Conservation (phyloP, 1,140 invertebrate genomes). For the Araneus ventricosus region DNA sequence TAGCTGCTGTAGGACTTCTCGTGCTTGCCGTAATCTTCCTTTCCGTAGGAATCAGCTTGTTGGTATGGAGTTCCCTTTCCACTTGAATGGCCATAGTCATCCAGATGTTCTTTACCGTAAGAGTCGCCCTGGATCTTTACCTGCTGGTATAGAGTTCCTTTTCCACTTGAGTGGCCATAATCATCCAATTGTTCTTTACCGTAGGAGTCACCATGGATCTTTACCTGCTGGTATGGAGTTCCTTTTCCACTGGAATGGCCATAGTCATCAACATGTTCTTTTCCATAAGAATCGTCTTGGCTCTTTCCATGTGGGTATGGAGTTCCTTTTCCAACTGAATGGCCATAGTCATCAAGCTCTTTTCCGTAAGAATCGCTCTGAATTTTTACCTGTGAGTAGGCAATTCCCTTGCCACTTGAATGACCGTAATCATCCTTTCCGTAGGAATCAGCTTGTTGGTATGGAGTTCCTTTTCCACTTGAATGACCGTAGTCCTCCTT, state of each 20-base stretch:
- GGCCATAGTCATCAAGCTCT: background rate
- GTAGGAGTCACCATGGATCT: background rate
- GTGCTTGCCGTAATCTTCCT: slow-evolving; percentile 2
- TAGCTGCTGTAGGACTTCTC: background rate
- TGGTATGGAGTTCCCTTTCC: background rate
- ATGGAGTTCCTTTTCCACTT: background rate
- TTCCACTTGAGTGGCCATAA: background rate
- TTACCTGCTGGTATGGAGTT: background rate
- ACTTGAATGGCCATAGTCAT: background rate
- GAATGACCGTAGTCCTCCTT: background rate
- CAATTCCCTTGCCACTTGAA: background rate
- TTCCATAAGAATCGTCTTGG: background rate
- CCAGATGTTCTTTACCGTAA: background rate
- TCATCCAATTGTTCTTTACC: background rate
- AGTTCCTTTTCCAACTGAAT: background rate
- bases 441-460: background rate
- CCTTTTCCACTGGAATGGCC: background rate
- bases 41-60: background rate
- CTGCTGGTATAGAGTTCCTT: background rate
- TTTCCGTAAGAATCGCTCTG: background rate
- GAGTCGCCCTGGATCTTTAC: no score
- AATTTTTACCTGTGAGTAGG: background rate
- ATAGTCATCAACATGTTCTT: background rate
- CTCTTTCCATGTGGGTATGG: background rate
- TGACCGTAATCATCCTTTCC: background rate